Conservation (phyloP, 2,113 vertebrate genomes). For the Pelecanoides urinatrix region DNA sequence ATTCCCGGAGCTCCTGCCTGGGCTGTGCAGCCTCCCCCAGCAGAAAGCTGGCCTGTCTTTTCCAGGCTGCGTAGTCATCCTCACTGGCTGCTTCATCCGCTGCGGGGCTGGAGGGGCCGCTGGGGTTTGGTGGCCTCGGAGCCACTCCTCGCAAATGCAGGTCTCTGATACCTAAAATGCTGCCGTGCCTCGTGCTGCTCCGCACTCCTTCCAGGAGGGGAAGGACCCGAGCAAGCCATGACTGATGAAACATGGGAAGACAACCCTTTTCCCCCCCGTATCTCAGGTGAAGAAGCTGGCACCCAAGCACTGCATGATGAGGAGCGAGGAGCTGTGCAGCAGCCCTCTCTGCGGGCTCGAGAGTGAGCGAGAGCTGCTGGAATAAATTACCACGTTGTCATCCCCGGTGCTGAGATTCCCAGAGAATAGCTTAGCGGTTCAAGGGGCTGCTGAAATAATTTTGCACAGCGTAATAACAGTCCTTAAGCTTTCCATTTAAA, state of each 20-base stretch:
- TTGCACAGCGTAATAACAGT: not conserved
- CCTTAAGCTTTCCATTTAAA: not conserved
- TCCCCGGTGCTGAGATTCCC: not conserved
- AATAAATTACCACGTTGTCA: constrained; percentile 4
- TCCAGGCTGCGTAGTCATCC: not conserved
- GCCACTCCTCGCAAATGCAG: rapidly evolving
- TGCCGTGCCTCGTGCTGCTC: rapidly evolving
- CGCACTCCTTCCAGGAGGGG: rapidly evolving
- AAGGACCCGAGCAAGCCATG: not conserved
- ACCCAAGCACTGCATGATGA: rapidly evolving
- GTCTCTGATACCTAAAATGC: rapidly evolving
- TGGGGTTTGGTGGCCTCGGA: not conserved
- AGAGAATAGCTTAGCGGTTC: not conserved
- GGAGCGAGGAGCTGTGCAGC: not conserved
- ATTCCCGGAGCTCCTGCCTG: not conserved
- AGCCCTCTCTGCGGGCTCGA: not conserved
- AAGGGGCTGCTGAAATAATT: constrained; percentile 7
- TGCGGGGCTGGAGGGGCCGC: not conserved
- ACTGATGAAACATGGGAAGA: not conserved
- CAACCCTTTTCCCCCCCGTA: rapidly evolving
- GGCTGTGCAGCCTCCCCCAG: not conserved
- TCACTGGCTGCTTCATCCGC: not conserved
- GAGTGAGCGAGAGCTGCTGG: not conserved
- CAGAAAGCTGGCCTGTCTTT: not conserved
- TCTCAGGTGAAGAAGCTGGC: not conserved